Evolutionary conservation across 2,113 vertebrate species (phyloP).

Genomic region (Pandion haliaetus): DNA sequence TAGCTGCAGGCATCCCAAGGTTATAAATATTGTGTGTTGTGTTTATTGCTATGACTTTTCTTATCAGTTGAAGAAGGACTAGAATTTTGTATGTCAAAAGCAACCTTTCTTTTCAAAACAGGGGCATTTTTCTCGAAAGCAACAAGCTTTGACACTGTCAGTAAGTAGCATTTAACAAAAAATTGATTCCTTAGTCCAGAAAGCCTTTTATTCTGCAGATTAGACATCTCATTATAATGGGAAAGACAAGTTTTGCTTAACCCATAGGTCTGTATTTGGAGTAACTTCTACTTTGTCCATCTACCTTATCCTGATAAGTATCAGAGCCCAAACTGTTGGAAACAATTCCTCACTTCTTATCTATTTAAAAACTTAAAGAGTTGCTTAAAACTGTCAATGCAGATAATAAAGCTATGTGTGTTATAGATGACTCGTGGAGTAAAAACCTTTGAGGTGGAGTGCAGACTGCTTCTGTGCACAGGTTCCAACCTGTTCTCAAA

Average conservation of each 20-base stretch:
- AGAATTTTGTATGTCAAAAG: neutral
- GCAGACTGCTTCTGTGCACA: neutral
- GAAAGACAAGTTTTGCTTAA: neutral
- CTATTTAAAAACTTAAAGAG: neutral
- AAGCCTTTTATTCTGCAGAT: neutral
- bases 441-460: neutral
- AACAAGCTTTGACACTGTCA: neutral
- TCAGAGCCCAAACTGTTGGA: neutral
- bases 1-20: neutral
- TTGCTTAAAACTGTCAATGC: neutral
- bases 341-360: neutral
- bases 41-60: neutral
- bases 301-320: neutral
- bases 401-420: neutral
- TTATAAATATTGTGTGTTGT: neutral
- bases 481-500: neutral
- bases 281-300: neutral
- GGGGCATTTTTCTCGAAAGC: neutral
- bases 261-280: neutral
- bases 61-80: neutral
- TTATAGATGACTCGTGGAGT: neutral
- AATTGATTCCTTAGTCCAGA: neutral
- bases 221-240: neutral
- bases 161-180: neutral
- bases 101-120: neutral